Evolutionary conservation across 2,797 vertebrate species (phyloP).

Genomic region (Chiloscyllium punctatum): DNA sequence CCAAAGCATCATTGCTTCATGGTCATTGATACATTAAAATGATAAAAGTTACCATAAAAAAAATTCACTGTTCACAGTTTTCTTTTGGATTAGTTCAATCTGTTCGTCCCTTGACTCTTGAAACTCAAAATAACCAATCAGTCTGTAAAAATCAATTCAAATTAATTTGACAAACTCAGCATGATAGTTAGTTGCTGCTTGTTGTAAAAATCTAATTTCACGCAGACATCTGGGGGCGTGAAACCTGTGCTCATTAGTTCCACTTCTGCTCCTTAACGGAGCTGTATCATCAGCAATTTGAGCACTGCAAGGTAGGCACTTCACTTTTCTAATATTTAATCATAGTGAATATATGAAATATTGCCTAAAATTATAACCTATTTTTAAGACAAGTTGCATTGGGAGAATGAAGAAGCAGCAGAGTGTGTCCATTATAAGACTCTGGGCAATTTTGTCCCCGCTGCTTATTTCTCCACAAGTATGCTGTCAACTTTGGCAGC

Average conservation of each 20-base stretch:
- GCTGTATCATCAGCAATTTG: conserved; percentile 21
- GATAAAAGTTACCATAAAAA: neutral
- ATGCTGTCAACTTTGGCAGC: neutral
- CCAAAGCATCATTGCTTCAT: neutral
- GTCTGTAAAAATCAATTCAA: conserved; percentile 25
- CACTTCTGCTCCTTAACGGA: conserved; percentile 24
- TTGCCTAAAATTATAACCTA: neutral
- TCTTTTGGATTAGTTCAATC: neutral
- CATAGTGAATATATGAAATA: neutral
- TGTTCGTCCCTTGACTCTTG: neutral
- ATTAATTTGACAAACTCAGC: conserved; percentile 28
- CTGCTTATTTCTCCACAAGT: neutral
- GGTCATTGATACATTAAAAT: neutral
- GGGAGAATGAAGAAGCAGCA: too few species aligned
- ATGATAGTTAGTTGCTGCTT: conserved; percentile 15
- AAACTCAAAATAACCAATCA: conserved; percentile 20
- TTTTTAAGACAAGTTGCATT: neutral
- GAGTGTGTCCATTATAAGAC: neutral
- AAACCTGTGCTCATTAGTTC: conserved; percentile 26
- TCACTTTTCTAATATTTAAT: neutral
- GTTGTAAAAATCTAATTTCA: conserved; percentile 30
- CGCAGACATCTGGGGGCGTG: conserved; percentile 19
- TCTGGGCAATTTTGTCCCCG: neutral
- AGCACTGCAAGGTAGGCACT: neutral
- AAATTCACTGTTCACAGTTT: neutral